These are phyloP conservation scores for Pasiphila rectangulata DNA, from an alignment of 2,888 invertebrate genomes.

Conservation along the genomic window DNA sequence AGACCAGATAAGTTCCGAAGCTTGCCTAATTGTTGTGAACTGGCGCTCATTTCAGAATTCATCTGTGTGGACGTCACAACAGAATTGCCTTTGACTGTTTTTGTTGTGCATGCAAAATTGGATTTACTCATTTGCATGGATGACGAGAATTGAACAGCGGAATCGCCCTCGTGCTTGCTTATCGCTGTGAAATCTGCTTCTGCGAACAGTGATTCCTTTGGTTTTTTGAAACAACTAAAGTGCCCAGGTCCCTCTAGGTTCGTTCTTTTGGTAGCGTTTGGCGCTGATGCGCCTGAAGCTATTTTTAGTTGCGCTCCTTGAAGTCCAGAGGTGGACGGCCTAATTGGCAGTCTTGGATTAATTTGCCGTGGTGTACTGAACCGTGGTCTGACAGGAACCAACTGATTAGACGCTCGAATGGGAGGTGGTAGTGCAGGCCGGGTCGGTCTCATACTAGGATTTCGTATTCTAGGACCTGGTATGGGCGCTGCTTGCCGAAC, in stretches of 20 bases:
- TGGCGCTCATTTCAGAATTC: slow-evolving; percentile 56
- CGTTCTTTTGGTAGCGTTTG: slow-evolving; percentile 48
- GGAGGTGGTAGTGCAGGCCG: slow-evolving; percentile 32
- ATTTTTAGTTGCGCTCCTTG: slow-evolving; percentile 55
- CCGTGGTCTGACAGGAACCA: slow-evolving; percentile 48
- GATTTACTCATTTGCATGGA: slow-evolving; percentile 53
- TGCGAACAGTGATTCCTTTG: slow-evolving; percentile 61
- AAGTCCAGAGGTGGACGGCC: slow-evolving; percentile 40
- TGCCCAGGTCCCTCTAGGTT: slow-evolving; percentile 50
- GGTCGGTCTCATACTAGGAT: slow-evolving; percentile 38
- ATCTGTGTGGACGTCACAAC: slow-evolving; percentile 57
- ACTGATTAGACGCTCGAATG: slow-evolving; percentile 46
- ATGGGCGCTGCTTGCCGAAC: slow-evolving; percentile 50
- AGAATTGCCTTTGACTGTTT: slow-evolving; percentile 56
- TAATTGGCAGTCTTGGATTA: slow-evolving; percentile 45
- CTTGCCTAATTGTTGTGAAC: slow-evolving; percentile 58
- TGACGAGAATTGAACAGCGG: slow-evolving; percentile 46
- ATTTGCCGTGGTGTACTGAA: slow-evolving; percentile 37
- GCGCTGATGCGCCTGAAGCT: slow-evolving; percentile 49
- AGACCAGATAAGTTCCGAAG: slow-evolving; percentile 57
- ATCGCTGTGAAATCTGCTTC: slow-evolving; percentile 46
- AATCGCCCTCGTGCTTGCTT: slow-evolving; percentile 37
- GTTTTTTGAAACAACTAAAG: slow-evolving; percentile 69
- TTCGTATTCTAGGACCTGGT: slow-evolving; percentile 22
- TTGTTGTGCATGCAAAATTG: slow-evolving; percentile 55